Evolutionary conservation across 2,888 invertebrate species (phyloP).

Genomic region (Epiblema foenella): DNA sequence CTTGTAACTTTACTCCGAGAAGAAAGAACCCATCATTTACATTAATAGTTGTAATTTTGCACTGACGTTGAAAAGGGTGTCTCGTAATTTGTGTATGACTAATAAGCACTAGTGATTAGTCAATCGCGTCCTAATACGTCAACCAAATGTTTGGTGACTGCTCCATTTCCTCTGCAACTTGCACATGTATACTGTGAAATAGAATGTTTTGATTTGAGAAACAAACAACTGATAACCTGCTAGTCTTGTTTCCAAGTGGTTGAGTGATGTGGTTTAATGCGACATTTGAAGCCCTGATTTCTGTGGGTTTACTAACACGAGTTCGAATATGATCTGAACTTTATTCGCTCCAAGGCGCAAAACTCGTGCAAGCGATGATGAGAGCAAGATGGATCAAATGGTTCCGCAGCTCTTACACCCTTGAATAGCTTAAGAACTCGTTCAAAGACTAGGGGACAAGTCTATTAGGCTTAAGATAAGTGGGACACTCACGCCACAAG

Average conservation of each 20-base stretch:
- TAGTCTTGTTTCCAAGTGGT: background rate
- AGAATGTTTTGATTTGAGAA: background rate
- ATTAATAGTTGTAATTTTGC: too few relatives aligned
- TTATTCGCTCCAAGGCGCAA: background rate
- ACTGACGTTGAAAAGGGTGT: too few relatives aligned
- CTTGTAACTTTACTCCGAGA: too few relatives aligned
- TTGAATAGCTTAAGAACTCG: background rate
- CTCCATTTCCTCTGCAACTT: background rate
- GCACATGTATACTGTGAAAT: background rate
- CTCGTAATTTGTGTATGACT: too few relatives aligned
- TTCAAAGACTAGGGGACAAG: background rate
- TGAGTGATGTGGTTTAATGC: background rate
- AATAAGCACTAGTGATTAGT: too few relatives aligned
- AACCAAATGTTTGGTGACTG: background rate
- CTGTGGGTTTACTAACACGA: background rate
- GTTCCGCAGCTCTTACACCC: background rate
- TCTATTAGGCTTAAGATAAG: background rate
- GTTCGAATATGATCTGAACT: background rate
- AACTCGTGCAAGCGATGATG: background rate
- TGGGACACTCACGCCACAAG: constrained; percentile 88
- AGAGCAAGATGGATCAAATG: background rate
- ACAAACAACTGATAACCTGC: background rate
- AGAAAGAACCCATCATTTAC: too few relatives aligned
- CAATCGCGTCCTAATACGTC: too few relatives aligned
- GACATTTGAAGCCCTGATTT: background rate